phyloP scores from a whole-genome alignment of 2,888 invertebrate species.

The Limnephilus marmoratus region DNA sequence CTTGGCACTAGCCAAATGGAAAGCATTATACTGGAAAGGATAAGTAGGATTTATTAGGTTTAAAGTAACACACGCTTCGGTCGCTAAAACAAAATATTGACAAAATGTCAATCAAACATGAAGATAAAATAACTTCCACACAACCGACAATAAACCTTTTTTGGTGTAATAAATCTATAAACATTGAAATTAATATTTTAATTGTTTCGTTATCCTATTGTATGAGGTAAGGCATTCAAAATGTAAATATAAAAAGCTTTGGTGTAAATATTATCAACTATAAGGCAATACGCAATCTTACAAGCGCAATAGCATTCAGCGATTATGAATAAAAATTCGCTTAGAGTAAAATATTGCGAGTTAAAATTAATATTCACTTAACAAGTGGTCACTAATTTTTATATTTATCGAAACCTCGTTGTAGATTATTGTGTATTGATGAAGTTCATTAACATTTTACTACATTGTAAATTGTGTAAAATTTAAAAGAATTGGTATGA shows the following conservation, averaged over 20 bases:
- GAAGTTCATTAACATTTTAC: neutral
- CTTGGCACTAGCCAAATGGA: neutral
- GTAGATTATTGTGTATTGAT: neutral
- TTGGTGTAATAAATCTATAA: neutral
- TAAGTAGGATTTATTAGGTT: neutral
- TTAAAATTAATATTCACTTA: neutral
- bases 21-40: neutral
- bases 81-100: neutral
- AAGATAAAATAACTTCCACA: neutral
- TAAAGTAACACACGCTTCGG: neutral
- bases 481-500: neutral
- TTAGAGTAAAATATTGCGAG: neutral
- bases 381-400: neutral
- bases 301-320: neutral
- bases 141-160: neutral
- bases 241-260: conserved; percentile 24
- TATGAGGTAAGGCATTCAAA: conserved; percentile 14
- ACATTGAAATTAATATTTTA: neutral
- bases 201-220: neutral
- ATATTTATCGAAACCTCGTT: neutral
- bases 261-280: conserved; percentile 27
- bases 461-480: neutral
- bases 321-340: neutral
- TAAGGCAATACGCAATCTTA: conserved; percentile 12
- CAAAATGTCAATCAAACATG: neutral